These are phyloP conservation scores for Anniella stebbinsi DNA, from an alignment of 2,797 vertebrate genomes.

Conservation along the genomic window DNA sequence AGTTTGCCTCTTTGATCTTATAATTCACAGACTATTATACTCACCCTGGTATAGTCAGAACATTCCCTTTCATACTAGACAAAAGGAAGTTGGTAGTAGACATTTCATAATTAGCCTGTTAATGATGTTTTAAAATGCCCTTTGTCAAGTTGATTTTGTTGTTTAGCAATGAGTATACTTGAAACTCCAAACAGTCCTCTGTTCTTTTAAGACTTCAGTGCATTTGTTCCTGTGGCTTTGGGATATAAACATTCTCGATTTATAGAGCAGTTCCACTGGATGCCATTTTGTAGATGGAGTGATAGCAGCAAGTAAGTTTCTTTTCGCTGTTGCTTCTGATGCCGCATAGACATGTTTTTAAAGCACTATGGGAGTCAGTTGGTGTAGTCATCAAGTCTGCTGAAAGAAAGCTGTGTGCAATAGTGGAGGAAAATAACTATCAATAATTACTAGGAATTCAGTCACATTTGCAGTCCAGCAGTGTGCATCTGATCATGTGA, in stretches of 20 bases:
- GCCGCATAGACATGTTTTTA: not conserved
- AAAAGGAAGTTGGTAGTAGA: constrained; percentile 71
- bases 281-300: not conserved
- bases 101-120: constrained; percentile 76
- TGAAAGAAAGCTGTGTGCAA: not conserved
- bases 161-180: constrained; percentile 55
- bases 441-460: not conserved
- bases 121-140: constrained; percentile 70
- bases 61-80: constrained; percentile 75
- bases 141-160: constrained; percentile 61
- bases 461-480: not conserved
- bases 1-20: constrained; percentile 86
- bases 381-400: not conserved
- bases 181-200: constrained; percentile 47
- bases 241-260: not conserved
- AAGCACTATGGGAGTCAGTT: not conserved
- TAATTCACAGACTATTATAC: constrained; percentile 83
- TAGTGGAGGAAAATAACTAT: not conserved
- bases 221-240: not conserved
- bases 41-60: constrained; percentile 81
- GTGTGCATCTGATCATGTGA: not conserved
- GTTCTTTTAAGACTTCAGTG: constrained; percentile 5
- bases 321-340: not conserved
- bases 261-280: not conserved
- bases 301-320: not conserved